A percentile compares a stretch with the other conserved stretches of the same genome.
These are phyloP conservation scores for Antedon mediterranea DNA, from an alignment of 53 echinoderm and acorn worm genomes.

Conservation along the genomic window DNA sequence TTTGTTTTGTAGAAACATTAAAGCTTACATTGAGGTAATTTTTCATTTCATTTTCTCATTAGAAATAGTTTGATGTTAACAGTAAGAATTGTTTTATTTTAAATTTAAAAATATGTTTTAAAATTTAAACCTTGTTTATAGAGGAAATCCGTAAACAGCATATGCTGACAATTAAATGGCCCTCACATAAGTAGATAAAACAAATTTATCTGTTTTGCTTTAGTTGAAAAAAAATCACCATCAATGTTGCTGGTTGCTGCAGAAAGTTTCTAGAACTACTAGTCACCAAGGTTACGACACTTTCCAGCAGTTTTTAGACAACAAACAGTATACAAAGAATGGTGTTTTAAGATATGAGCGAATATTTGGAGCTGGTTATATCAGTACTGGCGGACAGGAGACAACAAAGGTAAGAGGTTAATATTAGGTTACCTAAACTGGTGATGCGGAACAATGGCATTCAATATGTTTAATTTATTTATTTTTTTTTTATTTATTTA, in stretches of 20 bases:
- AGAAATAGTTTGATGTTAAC: too few relatives aligned
- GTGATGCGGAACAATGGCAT: too few relatives aligned
- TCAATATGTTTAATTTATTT: too few relatives aligned
- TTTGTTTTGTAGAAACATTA: conserved; percentile 52
- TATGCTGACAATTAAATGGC: too few relatives aligned
- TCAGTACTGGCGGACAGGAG: conserved; percentile 81
- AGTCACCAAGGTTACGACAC: conserved; percentile 68
- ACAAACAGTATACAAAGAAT: conserved; percentile 55
- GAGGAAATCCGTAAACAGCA: too few relatives aligned
- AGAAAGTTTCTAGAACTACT: conserved; percentile 29
- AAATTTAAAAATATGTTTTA: too few relatives aligned
- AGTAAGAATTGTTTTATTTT: too few relatives aligned
- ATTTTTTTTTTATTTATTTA: too few relatives aligned
- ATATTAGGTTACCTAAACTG: too few relatives aligned
- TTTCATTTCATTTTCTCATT: too few relatives aligned
- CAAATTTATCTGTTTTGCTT: not conserved
- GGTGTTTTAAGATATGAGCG: conserved; percentile 82
- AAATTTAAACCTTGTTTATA: too few relatives aligned
- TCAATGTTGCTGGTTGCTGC: conserved; percentile 83
- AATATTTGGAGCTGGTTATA: conserved; percentile 85
- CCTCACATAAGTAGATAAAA: not conserved
- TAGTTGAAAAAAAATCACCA: conserved; percentile 90
- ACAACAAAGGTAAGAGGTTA: conserved; percentile 69
- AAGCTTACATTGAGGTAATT: conserved; percentile 80
- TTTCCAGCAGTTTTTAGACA: conserved; percentile 92